Evolutionary conservation across 2,797 vertebrate species (phyloP).

Genomic region (Pogoniulus pusillus): DNA sequence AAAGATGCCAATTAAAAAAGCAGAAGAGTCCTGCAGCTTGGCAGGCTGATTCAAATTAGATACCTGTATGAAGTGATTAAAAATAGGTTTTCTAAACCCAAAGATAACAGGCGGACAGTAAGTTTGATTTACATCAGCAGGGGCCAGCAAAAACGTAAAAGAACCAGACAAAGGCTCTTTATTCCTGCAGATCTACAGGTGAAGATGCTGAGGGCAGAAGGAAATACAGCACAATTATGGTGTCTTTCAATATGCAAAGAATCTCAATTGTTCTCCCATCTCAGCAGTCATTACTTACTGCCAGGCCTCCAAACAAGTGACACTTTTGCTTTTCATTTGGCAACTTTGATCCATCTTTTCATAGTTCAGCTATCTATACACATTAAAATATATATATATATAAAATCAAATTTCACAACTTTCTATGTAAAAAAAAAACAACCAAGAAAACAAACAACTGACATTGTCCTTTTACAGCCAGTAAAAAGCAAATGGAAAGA

Average conservation of each 20-base stretch:
- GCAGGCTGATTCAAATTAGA: slow-evolving; percentile 69
- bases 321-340: slow-evolving; percentile 7
- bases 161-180: slow-evolving; percentile 8
- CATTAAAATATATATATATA: background rate
- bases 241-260: slow-evolving; percentile 31
- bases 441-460: background rate
- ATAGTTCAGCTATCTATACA: background rate
- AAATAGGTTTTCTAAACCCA: slow-evolving; percentile 59
- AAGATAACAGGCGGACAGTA: slow-evolving; percentile 56
- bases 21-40: slow-evolving; percentile 56
- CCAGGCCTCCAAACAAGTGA: slow-evolving; percentile 36
- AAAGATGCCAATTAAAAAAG: slow-evolving; percentile 73
- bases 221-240: slow-evolving; percentile 2
- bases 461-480: background rate
- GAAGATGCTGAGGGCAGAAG: slow-evolving; percentile 29
- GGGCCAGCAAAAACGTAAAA: slow-evolving; percentile 42
- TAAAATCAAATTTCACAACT: background rate
- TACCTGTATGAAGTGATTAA: slow-evolving; percentile 69
- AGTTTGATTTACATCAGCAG: slow-evolving; percentile 65
- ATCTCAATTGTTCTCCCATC: slow-evolving; percentile 40
- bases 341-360: background rate
- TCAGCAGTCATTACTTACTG: slow-evolving; percentile 35
- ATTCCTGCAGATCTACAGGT: slow-evolving; percentile 37
- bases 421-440: background rate
- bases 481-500: background rate